A percentile compares a stretch with the other conserved stretches of the same genome.
Evolutionary conservation across 2,888 invertebrate species (phyloP).

Genomic region (Orthosia cruda): DNA sequence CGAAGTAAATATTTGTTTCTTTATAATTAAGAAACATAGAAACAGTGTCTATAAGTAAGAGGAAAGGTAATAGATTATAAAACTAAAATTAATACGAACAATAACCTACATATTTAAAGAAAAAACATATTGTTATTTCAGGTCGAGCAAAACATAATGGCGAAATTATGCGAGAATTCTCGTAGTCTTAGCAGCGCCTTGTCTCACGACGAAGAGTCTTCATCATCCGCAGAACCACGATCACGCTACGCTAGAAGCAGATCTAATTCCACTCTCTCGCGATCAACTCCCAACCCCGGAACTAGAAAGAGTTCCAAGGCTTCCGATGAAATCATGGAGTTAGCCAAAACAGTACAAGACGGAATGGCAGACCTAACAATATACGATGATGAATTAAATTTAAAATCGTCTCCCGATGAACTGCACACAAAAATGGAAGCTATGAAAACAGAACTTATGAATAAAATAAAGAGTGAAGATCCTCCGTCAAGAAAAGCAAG

Average conservation of each 20-base stretch:
- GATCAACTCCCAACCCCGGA: slow-evolving; percentile 80
- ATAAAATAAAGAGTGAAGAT: slow-evolving; percentile 85
- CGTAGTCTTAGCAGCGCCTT: slow-evolving; percentile 85
- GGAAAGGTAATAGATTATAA: no score
- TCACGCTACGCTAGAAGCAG: slow-evolving; percentile 82
- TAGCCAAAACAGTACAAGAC: slow-evolving; percentile 91
- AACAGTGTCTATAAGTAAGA: no score
- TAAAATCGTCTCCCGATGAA: slow-evolving; percentile 77
- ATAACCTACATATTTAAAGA: no score
- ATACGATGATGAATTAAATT: slow-evolving; percentile 80
- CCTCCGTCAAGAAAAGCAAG: slow-evolving; percentile 80
- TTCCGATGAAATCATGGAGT: slow-evolving; percentile 87
- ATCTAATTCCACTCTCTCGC: slow-evolving; percentile 79
- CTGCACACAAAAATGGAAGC: slow-evolving; percentile 84
- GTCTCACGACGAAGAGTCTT: slow-evolving; percentile 86
- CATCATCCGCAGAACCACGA: slow-evolving; percentile 84
- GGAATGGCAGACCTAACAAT: slow-evolving; percentile 90
- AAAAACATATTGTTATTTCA: slow-evolving; percentile 60
- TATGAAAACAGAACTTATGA: slow-evolving; percentile 85
- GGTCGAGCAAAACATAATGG: slow-evolving; percentile 82
- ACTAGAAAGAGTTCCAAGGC: slow-evolving; percentile 82
- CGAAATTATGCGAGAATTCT: slow-evolving; percentile 85
- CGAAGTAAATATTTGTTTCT: no score
- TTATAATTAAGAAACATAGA: no score
- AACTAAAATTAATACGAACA: no score